Evolutionary conservation across 2,888 invertebrate genomes (phyloP), one percentile per base, ranked within the genome.

Genomic region (Trichogramma dendrolimi): DNA sequence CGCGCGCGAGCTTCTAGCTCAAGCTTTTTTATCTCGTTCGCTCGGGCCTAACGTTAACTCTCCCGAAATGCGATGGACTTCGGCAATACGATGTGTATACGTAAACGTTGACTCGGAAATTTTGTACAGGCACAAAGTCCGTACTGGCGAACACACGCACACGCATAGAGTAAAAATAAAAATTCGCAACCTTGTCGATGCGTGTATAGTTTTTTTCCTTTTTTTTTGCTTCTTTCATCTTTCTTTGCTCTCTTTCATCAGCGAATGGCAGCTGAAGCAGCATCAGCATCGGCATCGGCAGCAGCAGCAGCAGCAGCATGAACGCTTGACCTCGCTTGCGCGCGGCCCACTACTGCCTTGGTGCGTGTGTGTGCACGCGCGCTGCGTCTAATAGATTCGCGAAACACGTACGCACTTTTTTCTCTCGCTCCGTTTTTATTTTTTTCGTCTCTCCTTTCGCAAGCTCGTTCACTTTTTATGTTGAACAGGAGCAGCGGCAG

Each of bases 161-260:
- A 38, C 50, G 43, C 50, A 27, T 27, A 27, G 27, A 27, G 55
- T 55, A 55, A 62, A 62, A 62, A 59, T 59, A 62, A 48, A 48
- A 59, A 53, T 51, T 62, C 46, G 47, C 52, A 59, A 62, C 62
- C 62, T 62, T 62, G 62, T 48, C 56, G 55, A 40, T 55, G 58
- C 56, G 55, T 58, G 54, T 61, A 53, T 46, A 50, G 54, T 4
- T 42, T 40, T 7, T 48, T 43, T 50, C 57, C 55, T 55, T 54
- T 47, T 47, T 50, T 55, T 42, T 27, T 27, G 27, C 27, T 27
- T 27, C 27, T 27, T 27, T 27, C 27, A 27, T 27, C 27, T 27
- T 27, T 27, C 27, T 27, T 27, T 27, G 27, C 27, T 27, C 27
- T 27, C 27, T 27, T 27, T 27, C 27, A 27, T 27, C 27, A 27